Conservation (phyloP, 2,797 vertebrate species). For the Clarias fuscus region DNA sequence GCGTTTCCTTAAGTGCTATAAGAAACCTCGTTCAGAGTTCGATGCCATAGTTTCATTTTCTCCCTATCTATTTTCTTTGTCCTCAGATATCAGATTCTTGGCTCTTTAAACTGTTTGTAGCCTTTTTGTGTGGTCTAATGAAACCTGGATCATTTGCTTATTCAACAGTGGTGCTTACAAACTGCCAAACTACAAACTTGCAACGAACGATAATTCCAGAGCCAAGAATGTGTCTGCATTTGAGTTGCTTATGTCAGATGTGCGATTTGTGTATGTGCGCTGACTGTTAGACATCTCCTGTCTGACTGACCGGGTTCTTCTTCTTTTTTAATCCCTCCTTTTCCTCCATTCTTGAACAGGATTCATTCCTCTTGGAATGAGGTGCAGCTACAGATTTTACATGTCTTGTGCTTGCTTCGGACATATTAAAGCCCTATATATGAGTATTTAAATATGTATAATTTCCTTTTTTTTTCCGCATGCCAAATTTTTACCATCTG, state of each 20-base stretch:
- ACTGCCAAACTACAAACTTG: slow-evolving; percentile 62
- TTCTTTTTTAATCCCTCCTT: neutral
- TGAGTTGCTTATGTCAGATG: slow-evolving; percentile 42
- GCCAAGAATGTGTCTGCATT: slow-evolving; percentile 56
- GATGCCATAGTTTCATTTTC: slow-evolving; percentile 32
- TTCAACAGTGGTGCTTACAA: slow-evolving; percentile 64
- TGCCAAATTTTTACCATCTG: slow-evolving; percentile 60
- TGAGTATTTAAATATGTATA: slow-evolving; percentile 62
- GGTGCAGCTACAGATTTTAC: slow-evolving; percentile 63
- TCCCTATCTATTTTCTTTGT: slow-evolving; percentile 14
- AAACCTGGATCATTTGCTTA: slow-evolving; percentile 54
- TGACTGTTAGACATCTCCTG: slow-evolving; percentile 33
- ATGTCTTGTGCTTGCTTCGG: slow-evolving; percentile 62
- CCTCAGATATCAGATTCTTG: slow-evolving; percentile 54
- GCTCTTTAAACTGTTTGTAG: slow-evolving; percentile 58
- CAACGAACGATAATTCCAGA: slow-evolving; percentile 47
- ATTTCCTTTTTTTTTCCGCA: slow-evolving; percentile 54
- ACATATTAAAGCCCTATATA: slow-evolving; percentile 60
- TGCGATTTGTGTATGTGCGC: slow-evolving; percentile 23
- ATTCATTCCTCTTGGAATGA: slow-evolving; percentile 56
- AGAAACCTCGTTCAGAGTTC: slow-evolving; percentile 42
- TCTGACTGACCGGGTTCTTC: slow-evolving; percentile 46
- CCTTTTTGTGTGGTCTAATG: slow-evolving; percentile 59
- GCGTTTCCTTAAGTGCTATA: slow-evolving; percentile 28
- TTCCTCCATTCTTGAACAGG: slow-evolving; percentile 31